Evolutionary conservation across 2,797 vertebrate species (phyloP), one percentile per base, ranked within the genome.

Genomic region (Hyperoplus lanceolatus): DNA sequence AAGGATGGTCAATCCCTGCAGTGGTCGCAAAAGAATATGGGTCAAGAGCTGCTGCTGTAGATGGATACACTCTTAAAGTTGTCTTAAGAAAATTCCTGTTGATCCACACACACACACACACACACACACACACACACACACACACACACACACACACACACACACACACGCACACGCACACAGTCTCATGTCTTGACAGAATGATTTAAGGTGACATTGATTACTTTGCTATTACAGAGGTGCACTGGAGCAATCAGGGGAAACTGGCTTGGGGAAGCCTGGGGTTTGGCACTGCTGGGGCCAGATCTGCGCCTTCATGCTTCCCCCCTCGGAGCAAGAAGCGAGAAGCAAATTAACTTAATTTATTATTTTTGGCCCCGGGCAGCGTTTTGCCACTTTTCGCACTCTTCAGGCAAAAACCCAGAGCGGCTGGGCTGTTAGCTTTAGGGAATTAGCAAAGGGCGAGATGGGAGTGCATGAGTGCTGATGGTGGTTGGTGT

Each of bases 331-430:
- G 71, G 75, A 77, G 81, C 70, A 80, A 75, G 29, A 29, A 89
- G 76, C 15, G 78, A 89, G 87, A 86, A 83, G 86, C 80, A 91
- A 91, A 94, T 91, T 87, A 81, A 90, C 82, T 89, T 91, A 87
- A 93, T 92, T 86, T 94, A 91, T 95, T 95, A 91, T 92, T 92
- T 93, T 94, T 95, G 94, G 93, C 93, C 83, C 81, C 15, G 1
- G 29, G 65, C 66, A 39, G 73, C 68, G 6, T 78, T 29, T 85
- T 84, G 83, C 85, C 85, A 79, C 82, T 86, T 90, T 88, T 90
- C 49, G 7, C 85, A 79, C 88, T 84, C 84, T 79, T 79, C 78
- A 81, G 82, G 70, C 77, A 29, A 29, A 29, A 29, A 29, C 29
- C 29, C 29, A 62, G 70, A 65, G 80, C 83, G 18, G 80, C 80